Conservation (phyloP, 2,888 invertebrate genomes). For the Cistogaster globosa region DNA sequence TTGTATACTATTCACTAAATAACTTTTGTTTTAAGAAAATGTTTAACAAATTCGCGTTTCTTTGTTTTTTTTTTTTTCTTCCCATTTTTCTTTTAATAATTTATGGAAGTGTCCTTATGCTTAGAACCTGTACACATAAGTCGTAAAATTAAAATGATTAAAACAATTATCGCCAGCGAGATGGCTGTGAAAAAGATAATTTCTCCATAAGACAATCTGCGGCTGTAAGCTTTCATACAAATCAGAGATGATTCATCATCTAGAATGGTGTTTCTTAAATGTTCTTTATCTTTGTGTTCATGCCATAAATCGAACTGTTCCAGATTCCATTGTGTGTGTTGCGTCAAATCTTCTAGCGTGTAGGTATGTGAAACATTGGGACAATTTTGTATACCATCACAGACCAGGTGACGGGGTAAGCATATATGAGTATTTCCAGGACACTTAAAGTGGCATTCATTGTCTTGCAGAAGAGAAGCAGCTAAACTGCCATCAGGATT, state of each 20-base stretch:
- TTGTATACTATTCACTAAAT: constrained; percentile 66
- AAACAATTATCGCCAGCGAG: constrained; percentile 79
- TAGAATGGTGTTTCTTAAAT: constrained; percentile 82
- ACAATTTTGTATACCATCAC: constrained; percentile 94
- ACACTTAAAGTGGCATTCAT: constrained; percentile 92
- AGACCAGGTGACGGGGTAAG: constrained; percentile 91
- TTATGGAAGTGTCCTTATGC: constrained; percentile 62
- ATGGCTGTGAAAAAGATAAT: constrained; percentile 80
- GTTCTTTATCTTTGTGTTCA: constrained; percentile 83
- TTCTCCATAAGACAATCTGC: constrained; percentile 78
- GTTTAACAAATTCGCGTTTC: constrained; percentile 63
- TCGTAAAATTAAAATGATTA: constrained; percentile 81
- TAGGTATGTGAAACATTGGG: constrained; percentile 87
- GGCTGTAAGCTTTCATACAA: constrained; percentile 85
- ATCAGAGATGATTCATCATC: constrained; percentile 91
- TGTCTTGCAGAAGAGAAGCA: constrained; percentile 89
- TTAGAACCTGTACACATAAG: constrained; percentile 79
- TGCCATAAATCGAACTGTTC: constrained; percentile 84
- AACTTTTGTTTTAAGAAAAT: constrained; percentile 60
- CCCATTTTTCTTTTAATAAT: constrained; percentile 43
- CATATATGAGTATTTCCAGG: constrained; percentile 92
- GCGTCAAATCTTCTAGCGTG: constrained; percentile 84
- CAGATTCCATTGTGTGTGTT: constrained; percentile 86
- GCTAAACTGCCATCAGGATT: constrained; percentile 91
- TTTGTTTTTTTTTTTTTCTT: constrained; percentile 23